Evolutionary conservation across 2,113 vertebrate genomes (phyloP), one percentile per base, ranked within the genome.

Genomic region (Ardeotis arabs): DNA sequence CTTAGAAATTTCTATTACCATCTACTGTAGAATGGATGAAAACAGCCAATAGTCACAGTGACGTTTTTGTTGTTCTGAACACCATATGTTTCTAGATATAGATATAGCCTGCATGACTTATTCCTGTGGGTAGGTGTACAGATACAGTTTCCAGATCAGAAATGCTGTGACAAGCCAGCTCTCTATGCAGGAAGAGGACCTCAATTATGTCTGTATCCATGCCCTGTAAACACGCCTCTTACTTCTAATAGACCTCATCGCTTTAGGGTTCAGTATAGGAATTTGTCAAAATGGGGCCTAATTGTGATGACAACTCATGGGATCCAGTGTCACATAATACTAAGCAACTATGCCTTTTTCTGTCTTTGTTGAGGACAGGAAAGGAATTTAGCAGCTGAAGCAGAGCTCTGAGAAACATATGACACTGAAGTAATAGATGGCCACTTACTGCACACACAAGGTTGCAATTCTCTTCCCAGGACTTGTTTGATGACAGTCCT

Each of bases 391-490:
- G 7, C 63, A 81, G 72, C 28, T 58, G 68, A 69, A 74, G 28
- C 12, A 67, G 56, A 92, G 62, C 39, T 92, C 50, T 81, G 24
- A 39, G 33, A 19, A 79, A 80, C 25, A 27, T 53, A 33, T 62
- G 49, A 60, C n/a, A 49, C 81, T 60, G 37, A 76, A 80, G 64
- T 70, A 93, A 93, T 56, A 93, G 80, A 89, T 52, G 49, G 10
- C 63, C 45, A 73, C 63, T 93, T 81, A 78, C 7, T 56, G 33
- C 39, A 68, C 5, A 7, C n/a, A 41, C 59, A 84, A 85, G 73
- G 41, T 85, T 95, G 72, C 86, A 92, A 72, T 96, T 84, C 45
- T 94, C 52, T 91, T 70, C 49, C 72, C 55, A 70, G 76, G 74
- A 90, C 50, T 70, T 69, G 9, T 74, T 39, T 58, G 63, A 96